Base-by-base conservation (phyloP, 2,113 vertebrate genomes). In the Alexandromys fortis region DNA sequence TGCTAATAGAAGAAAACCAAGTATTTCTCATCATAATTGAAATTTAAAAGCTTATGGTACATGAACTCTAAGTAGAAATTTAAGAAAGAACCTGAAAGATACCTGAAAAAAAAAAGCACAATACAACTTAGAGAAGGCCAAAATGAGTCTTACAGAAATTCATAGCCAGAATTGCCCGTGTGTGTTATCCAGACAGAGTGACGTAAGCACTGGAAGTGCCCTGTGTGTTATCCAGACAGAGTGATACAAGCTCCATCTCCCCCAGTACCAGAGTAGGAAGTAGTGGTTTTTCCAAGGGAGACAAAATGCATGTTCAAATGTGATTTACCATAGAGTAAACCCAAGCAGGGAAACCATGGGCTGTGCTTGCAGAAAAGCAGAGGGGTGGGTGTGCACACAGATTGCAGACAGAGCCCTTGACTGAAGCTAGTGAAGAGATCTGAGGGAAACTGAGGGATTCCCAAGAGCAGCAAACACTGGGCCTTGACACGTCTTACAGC, bases 21-120 rank as follows among this genome's bases (percentile, higher is more conserved):
- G 21, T 35, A 17, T 26, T 12, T 2, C 10, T 38, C 28, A 49
- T 63, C 30, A 83, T 58, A 65, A 65, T 73, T 52, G 79, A 91
- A 91, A 86, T 95, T 81, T 87, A 87, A 75, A 89, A 77, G 72
- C 30, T 73, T 77, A 45, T 12, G 16, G 81, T 83, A 63, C 35
- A 12, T 68, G 63, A 67, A 9, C 19, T 86, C 61, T n/a, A 63
- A 61, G 58, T 83, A 42, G 24, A 16, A 28, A 38, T 58, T 81
- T 13, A 28, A 47, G 30, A 77, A 55, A 30, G 58, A 68, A 87
- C 42, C 38, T 76, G 3, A 45, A 38, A 28, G 72, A 11, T 35
- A 38, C 52, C 67, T 70, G 55, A 90, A 94, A 92, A 92, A 52
- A 52, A 90, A 5, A 55, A n/a, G 45, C 14, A 16, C 68, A 22